A percentile compares a stretch with the other conserved stretches of the same genome.
Evolutionary conservation across 2,797 vertebrate species (phyloP).

Genomic region (Buceros bicornis): DNA sequence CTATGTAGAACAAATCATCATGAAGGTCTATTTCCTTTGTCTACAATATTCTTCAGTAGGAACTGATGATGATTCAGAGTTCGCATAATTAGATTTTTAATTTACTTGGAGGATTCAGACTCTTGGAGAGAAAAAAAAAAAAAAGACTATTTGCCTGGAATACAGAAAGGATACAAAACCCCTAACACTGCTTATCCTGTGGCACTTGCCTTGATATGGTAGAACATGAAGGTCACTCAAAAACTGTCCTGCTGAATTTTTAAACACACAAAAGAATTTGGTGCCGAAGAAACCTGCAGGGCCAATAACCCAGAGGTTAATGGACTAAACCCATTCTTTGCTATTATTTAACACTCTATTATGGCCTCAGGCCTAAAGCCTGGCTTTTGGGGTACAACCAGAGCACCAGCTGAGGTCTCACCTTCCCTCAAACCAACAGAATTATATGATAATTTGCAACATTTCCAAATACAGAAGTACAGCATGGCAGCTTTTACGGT

Average conservation of each 20-base stretch:
- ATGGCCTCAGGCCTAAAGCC: background rate
- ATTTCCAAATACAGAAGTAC: background rate
- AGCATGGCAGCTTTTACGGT: background rate
- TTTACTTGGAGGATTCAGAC: background rate
- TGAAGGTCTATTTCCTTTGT: background rate
- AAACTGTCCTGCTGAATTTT: background rate
- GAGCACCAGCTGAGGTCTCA: background rate
- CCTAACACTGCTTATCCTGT: background rate
- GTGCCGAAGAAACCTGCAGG: background rate
- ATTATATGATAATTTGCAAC: background rate
- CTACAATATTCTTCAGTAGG: background rate
- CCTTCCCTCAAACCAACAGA: background rate
- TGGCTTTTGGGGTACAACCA: background rate
- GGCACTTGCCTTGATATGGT: background rate
- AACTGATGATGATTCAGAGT: background rate
- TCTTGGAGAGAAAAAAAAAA: background rate
- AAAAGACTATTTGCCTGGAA: background rate
- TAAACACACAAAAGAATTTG: background rate
- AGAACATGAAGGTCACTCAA: background rate
- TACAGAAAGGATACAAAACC: background rate
- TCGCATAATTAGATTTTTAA: conserved; percentile 11
- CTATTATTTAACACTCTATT: background rate
- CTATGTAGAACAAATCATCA: background rate
- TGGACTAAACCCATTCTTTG: background rate
- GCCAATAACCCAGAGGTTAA: background rate